Evolutionary conservation across 2,888 invertebrate genomes (phyloP).

Genomic region (Artemia sinica): DNA sequence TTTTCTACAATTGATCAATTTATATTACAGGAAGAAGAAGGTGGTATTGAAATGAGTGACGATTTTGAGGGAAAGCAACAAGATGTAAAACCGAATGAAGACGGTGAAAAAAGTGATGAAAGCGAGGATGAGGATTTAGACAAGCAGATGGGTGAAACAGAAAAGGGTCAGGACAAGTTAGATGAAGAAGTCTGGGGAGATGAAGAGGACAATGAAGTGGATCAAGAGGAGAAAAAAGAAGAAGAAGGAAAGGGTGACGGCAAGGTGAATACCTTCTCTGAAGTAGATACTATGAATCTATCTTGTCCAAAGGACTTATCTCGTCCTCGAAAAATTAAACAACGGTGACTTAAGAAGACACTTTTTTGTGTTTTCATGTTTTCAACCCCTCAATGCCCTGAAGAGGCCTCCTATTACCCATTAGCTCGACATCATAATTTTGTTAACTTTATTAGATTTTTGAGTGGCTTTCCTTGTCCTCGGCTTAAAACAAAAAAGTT

Average conservation of each 20-base stretch:
- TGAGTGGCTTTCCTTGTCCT: no score
- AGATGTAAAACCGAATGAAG: conserved; percentile 49
- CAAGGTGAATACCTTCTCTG: conserved; percentile 22
- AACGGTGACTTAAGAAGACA: no score
- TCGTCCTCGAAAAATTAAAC: no score
- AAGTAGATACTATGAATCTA: no score
- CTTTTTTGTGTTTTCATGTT: no score
- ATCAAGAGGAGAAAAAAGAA: conserved; percentile 40
- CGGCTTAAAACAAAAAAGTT: no score
- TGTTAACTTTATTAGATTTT: no score
- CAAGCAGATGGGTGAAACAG: conserved; percentile 91
- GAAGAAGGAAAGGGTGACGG: conserved; percentile 32
- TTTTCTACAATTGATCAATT: background rate
- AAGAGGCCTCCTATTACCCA: no score
- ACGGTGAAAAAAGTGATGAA: conserved; percentile 43
- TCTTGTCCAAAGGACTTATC: no score
- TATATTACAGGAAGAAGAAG: conserved; percentile 50
- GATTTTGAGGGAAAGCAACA: conserved; percentile 80
- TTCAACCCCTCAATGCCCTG: no score
- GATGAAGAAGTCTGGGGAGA: conserved; percentile 40
- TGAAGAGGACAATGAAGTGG: conserved; percentile 58
- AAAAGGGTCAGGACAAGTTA: conserved; percentile 58
- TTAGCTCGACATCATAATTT: no score
- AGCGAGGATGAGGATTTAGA: conserved; percentile 47
- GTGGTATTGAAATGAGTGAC: conserved; percentile 87